phyloP scores from a whole-genome alignment of 2,113 vertebrate species.

The Phyllostomus hastatus region DNA sequence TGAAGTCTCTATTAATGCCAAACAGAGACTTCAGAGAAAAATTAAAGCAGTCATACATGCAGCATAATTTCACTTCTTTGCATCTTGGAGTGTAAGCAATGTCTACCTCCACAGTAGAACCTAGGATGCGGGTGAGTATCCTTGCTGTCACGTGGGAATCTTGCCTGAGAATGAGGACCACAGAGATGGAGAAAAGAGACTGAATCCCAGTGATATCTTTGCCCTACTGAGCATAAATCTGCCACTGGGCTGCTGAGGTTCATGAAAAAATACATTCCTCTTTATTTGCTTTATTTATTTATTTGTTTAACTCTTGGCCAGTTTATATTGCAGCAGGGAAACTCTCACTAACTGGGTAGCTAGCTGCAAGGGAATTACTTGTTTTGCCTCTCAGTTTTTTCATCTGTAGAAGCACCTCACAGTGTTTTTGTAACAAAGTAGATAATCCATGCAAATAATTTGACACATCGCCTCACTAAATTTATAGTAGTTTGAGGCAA shows the following conservation, averaged over 20 bases:
- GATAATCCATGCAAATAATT: not conserved
- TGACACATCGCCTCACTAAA: not conserved
- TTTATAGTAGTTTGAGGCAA: not conserved
- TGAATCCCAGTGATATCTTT: not conserved
- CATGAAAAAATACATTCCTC: not conserved
- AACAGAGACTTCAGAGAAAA: not conserved
- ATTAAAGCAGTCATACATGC: not conserved
- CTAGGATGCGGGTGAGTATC: not conserved
- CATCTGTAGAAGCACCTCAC: not conserved
- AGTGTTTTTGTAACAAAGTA: not conserved
- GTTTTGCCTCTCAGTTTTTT: slow-evolving; percentile 1
- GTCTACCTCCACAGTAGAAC: not conserved
- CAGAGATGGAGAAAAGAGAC: not conserved
- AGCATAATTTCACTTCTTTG: not conserved
- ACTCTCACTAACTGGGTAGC: not conserved
- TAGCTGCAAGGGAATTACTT: not conserved
- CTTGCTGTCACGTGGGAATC: not conserved
- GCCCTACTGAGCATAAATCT: not conserved
- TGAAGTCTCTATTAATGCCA: too few species aligned
- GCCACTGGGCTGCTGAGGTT: not conserved
- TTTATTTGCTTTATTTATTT: not conserved
- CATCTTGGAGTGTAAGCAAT: not conserved
- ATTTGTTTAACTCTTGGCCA: not conserved
- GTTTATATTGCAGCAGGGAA: not conserved
- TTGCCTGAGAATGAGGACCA: not conserved